Evolutionary conservation across 2,888 invertebrate species (phyloP), one percentile per base, ranked within the genome.

Genomic region (Acronicta psi): DNA sequence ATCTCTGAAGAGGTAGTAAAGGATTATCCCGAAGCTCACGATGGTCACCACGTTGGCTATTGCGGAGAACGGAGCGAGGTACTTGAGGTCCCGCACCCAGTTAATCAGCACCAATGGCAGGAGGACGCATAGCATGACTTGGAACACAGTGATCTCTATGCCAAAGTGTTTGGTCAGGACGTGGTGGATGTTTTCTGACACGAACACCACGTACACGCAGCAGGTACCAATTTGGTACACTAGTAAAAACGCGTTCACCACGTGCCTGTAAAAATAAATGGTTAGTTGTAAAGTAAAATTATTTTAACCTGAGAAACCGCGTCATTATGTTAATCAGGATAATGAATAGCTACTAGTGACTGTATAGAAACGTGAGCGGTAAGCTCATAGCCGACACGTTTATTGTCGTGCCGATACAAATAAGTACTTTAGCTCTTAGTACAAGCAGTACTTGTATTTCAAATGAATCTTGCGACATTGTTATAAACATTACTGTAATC

Each of bases 161-260:
- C 87, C 80, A 62, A 93, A 91, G 76, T 96, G 95, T 17, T 94
- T 88, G 38, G 94, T 94, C 13, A 95, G 88, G 11, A 97, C 96
- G 73, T 91, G 94, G 82, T 97, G 95, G n/a, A 99, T 95, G 88
- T 98, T 99, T 61, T 96, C 96, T 0, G 98, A 96, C 46, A 99
- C 97, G 87, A 99, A 99, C 0, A 99, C 97, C 18, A 98, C 97
- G 89, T 99, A 99, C 1, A 99, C 99, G 87, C 99, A 99, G 87
- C 99, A 99, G 46, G 98, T 98, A 44, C 99, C 99, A 77, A 99
- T 95, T 90, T 99, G 99, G 79, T 99, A 99, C 52, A 98, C 95
- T 68, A 99, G 86, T 3, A 97, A 93, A 81, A 97, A 97, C 0
- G 93, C 90, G 83, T 97, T 97, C 20, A 97, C 96, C 8, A 97